Percentiles rank a stretch among this genome's conserved stretches.
These are phyloP conservation scores for Ibidorhyncha struthersii DNA, from an alignment of 2,113 vertebrate genomes.

Conservation along the genomic window DNA sequence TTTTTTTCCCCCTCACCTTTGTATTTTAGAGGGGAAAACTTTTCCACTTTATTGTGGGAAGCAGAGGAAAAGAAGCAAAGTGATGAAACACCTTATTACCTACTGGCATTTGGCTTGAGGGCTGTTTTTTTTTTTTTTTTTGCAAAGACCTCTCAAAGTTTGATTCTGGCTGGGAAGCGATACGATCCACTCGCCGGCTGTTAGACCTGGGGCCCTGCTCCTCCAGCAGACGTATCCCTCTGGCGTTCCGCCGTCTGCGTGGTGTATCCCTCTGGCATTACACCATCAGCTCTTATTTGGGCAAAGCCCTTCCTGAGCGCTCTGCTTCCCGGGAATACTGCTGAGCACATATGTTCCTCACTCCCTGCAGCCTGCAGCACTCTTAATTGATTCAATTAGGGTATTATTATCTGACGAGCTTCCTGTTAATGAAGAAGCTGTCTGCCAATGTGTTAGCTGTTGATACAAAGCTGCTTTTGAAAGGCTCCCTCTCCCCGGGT, in stretches of 20 bases:
- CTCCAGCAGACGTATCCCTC: neutral
- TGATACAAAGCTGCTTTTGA: neutral
- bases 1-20: neutral
- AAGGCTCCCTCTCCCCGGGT: neutral
- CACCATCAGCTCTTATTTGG: neutral
- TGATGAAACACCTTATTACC: neutral
- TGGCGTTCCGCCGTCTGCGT: fast-evolving
- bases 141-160: neutral
- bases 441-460: neutral
- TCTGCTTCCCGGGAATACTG: neutral
- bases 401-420: neutral
- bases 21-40: neutral
- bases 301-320: neutral
- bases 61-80: neutral
- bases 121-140: neutral
- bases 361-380: neutral
- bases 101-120: neutral
- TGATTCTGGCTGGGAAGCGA: neutral
- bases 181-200: fast-evolving
- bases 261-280: neutral
- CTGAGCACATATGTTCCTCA: neutral
- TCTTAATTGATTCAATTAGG: constrained; percentile 47
- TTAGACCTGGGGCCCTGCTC: neutral
- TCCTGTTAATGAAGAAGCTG: neutral
- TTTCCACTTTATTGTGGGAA: neutral